Base-by-base conservation (phyloP, 2,113 vertebrate species). In the Toxostoma redivivum region DNA sequence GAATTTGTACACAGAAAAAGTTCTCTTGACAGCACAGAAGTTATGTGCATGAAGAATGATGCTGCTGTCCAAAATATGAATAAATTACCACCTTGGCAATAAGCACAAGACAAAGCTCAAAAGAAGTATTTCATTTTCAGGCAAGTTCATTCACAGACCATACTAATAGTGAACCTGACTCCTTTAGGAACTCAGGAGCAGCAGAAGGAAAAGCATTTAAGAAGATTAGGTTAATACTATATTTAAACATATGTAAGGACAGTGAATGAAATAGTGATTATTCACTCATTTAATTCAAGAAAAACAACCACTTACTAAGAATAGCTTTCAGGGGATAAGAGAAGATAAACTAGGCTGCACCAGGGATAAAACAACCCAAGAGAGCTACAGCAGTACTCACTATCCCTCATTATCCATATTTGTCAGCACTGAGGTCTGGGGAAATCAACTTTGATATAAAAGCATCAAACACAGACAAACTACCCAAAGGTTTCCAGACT, bases 181-280 rank as follows among this genome's bases (percentile, higher is more conserved):
- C 73, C 61, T 95, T 94, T 38, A 64, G 20, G 33, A 94, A 89
- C 86, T 74, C 57, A 28, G 79, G 66, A 95, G 83, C 65, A 95
- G 83, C 67, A 91, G 92, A 61, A 93, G 78, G 91, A 96, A 92
- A 96, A 92, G 89, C 31, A 79, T 61, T 5, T 95, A 97, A 96
- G 95, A 91, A 91, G 94, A 96, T 97, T 97, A 95, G 0, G 44
- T 72, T 95, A 97, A 96, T 91, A 87, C 81, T 91, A 94, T 92
- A 96, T 95, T 95, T 97, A 95, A 97, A 84, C 96, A 96, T 97
- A 97, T 93, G 95, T 96, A 96, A 88, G 94, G 86, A 66, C 56
- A 88, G 88, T 91, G 80, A 97, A 94, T 48, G 60, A 93, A 96
- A 95, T 86, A 44, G 76, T 90, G 79, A 93, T 96, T 96, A 96